Conservation (phyloP, 2,888 invertebrate species). For the Pristionchus japonicus region DNA sequence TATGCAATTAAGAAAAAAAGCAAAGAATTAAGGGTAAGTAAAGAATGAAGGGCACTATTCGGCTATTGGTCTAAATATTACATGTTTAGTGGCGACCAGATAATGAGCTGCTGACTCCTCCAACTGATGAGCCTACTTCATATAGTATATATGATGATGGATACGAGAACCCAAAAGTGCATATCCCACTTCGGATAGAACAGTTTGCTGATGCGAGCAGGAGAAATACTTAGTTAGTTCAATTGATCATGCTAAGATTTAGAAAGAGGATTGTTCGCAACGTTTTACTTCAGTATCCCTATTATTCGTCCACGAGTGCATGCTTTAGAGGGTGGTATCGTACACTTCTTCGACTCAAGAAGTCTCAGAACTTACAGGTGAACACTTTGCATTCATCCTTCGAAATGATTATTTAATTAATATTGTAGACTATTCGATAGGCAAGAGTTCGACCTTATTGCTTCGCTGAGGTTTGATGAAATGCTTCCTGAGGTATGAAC, state of each 20-base stretch:
- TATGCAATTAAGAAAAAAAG: neutral
- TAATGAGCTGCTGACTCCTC: neutral
- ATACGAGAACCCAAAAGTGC: slow-evolving; percentile 1
- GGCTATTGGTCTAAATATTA: neutral
- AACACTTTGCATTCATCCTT: neutral
- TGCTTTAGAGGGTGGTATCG: slow-evolving; percentile 35
- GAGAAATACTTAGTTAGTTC: neutral
- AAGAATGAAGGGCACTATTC: neutral
- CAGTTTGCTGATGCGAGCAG: neutral
- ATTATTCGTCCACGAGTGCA: neutral
- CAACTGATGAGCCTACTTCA: neutral
- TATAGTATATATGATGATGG: slow-evolving; percentile 7
- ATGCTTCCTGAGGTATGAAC: neutral
- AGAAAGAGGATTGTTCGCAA: neutral
- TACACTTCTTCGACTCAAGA: slow-evolving; percentile 21
- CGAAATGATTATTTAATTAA: neutral
- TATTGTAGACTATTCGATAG: neutral
- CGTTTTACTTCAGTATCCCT: slow-evolving; percentile 10
- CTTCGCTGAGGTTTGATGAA: slow-evolving; percentile 13
- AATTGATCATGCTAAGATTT: neutral
- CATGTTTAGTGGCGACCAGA: neutral
- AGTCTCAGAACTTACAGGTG: slow-evolving; percentile 7
- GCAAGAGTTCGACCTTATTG: slow-evolving; percentile 2
- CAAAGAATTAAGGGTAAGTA: neutral
- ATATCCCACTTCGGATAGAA: neutral